Evolutionary conservation across 2,797 vertebrate genomes (phyloP).

Genomic region (Sarcophilus harrisii): DNA sequence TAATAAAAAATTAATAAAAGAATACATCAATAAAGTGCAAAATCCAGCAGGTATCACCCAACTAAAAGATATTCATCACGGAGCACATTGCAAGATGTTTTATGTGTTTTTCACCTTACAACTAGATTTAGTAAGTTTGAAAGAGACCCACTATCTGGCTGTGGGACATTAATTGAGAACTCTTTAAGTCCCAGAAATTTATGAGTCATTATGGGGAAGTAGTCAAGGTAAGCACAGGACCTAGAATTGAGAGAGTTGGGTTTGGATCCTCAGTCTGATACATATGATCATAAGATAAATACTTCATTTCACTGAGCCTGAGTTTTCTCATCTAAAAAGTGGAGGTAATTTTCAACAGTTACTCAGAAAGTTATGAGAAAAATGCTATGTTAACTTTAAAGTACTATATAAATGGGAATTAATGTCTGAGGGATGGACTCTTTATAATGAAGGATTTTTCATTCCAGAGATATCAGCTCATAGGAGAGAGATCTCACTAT

Average conservation of each 20-base stretch:
- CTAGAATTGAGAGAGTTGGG: not conserved
- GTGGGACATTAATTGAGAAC: not conserved
- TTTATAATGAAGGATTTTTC: not conserved
- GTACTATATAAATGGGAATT: not conserved
- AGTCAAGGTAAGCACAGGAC: not conserved
- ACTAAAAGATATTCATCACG: not conserved
- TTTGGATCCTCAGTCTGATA: not conserved
- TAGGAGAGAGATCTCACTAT: not conserved
- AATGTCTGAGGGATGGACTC: not conserved
- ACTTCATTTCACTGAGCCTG: not conserved
- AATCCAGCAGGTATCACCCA: not conserved
- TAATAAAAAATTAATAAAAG: too few relatives aligned
- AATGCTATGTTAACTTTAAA: not conserved
- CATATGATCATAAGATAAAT: not conserved
- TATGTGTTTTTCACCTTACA: not conserved
- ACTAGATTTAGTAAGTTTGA: not conserved
- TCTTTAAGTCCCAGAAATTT: not conserved
- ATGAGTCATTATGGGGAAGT: not conserved
- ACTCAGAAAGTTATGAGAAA: not conserved
- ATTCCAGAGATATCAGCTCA: not conserved
- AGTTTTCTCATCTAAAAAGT: not conserved
- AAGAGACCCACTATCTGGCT: not conserved
- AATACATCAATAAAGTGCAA: not conserved
- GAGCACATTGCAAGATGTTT: not conserved
- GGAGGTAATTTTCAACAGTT: not conserved